Conservation (phyloP, 2,888 invertebrate genomes). For the Lasioglossum calceatum region DNA sequence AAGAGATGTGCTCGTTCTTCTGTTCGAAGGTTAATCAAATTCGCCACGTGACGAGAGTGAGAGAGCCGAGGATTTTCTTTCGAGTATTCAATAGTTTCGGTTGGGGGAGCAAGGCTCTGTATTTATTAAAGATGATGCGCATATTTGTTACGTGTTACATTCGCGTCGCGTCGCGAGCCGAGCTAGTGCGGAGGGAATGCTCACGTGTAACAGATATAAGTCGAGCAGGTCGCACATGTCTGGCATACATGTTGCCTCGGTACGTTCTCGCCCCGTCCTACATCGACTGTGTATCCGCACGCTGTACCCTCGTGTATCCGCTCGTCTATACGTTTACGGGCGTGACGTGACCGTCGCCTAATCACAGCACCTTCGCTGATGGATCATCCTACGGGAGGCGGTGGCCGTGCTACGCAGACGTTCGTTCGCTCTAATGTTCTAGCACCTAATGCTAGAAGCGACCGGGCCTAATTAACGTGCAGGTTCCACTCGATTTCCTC, state of each 20-base stretch:
- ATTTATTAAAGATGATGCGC: slow-evolving; percentile 21
- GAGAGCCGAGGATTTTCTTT: background rate
- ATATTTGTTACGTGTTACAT: slow-evolving; percentile 36
- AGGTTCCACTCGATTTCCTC: background rate
- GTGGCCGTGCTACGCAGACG: background rate
- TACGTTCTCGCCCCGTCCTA: slow-evolving; percentile 28
- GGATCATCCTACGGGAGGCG: slow-evolving; percentile 5
- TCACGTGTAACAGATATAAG: slow-evolving; percentile 77
- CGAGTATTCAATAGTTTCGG: slow-evolving; percentile 20
- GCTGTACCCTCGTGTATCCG: slow-evolving; percentile 40
- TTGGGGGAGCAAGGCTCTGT: background rate
- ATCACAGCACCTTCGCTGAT: slow-evolving; percentile 39
- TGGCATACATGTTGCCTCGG: slow-evolving; percentile 67
- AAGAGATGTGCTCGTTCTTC: background rate
- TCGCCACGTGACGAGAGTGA: background rate
- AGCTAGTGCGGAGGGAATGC: slow-evolving; percentile 14
- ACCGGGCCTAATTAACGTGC: background rate
- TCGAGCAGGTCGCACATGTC: slow-evolving; percentile 74
- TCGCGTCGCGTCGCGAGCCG: background rate
- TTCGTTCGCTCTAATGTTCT: background rate
- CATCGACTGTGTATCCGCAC: slow-evolving; percentile 15
- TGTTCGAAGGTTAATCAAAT: background rate
- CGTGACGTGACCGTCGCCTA: slow-evolving; percentile 39
- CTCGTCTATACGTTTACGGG: slow-evolving; percentile 31
- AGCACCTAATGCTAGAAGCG: background rate